Base-by-base conservation (phyloP, 23 tunicate genomes). In the Ciona savignyi region DNA sequence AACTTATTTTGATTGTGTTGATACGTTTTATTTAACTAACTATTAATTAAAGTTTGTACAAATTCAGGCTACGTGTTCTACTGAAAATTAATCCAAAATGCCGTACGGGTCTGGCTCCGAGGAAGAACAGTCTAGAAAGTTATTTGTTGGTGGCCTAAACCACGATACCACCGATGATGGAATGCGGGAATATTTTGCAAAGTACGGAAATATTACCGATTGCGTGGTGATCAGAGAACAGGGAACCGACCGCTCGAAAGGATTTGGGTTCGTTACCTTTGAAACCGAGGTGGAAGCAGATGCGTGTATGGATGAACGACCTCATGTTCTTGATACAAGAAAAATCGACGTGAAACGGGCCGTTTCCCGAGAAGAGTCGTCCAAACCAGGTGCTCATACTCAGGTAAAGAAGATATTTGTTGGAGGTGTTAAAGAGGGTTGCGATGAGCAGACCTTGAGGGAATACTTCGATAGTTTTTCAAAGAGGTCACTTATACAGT, bases 231-330 rank as follows among this genome's bases (percentile, higher is more conserved):
- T 87, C 20, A 32, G 76, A 56, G 95, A 81, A 4, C 63, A 70
- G 29, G 74, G 70, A n/a, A 76, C 73, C 0, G 66, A 81, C 20
- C 34, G 87, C 4, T 87, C 95, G 24, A 81, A 81, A 70, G 95
- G 95, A 0, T 87, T 87, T 76, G 95, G 95, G 1, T 87, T 87
- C 65, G 95, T 87, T 21, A 87, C 95, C 6, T 87, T 66, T 65
- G 83, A 81, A 66, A 76, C 73, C 0, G 95, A 81, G 70, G 77
- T 65, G 33, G 86, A 80, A 72, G 95, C 86, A 1, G 95, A 87
- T 65, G 82, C 62, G 0, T 87, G 95, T 35, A 87, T 87, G 95
- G 34, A 29, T 34, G 81, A 81, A 20, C 30, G 95, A 29, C 95
- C 95, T 15, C 95, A 87, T 34, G 22, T 60, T 22, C 62, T 87